Conservation (phyloP, 2,888 invertebrate genomes). For the Alitta virens region DNA sequence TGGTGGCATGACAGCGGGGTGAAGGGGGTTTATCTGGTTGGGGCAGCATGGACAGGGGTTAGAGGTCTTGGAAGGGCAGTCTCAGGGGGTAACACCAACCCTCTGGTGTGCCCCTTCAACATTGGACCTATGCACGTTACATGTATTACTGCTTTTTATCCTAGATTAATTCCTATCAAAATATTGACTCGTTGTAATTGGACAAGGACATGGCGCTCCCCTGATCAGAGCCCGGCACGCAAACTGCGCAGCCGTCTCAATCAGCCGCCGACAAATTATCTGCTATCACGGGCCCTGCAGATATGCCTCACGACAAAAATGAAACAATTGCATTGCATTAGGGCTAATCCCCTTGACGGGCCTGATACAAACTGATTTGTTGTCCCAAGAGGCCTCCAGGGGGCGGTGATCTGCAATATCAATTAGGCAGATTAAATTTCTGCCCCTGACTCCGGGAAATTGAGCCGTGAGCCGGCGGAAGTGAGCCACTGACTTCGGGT, state of each 20-base stretch:
- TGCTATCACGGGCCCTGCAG: background rate
- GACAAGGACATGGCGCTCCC: background rate
- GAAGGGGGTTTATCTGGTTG: no score
- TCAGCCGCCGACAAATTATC: slow-evolving; percentile 6
- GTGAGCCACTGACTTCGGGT: no score
- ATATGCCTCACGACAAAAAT: background rate
- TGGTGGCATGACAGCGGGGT: no score
- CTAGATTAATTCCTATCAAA: slow-evolving; percentile 16
- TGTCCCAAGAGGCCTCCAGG: background rate
- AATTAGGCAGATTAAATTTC: slow-evolving; percentile 7
- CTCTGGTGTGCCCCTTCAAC: no score
- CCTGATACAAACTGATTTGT: background rate
- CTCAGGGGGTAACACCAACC: no score
- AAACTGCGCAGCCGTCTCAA: background rate
- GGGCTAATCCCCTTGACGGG: background rate
- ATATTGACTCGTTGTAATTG: slow-evolving; percentile 11
- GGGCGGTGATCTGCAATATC: background rate
- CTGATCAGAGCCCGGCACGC: slow-evolving; percentile 11
- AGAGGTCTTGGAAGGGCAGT: no score
- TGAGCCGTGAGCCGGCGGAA: no score
- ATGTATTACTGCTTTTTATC: background rate
- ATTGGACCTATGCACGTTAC: no score
- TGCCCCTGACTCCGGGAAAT: background rate
- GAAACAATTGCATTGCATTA: slow-evolving; percentile 7
- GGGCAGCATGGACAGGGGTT: no score